A percentile compares a stretch with the other conserved stretches of the same genome.
Evolutionary conservation across 92 coral and sea anemone species (phyloP).

Genomic region (Ricordea florida): DNA sequence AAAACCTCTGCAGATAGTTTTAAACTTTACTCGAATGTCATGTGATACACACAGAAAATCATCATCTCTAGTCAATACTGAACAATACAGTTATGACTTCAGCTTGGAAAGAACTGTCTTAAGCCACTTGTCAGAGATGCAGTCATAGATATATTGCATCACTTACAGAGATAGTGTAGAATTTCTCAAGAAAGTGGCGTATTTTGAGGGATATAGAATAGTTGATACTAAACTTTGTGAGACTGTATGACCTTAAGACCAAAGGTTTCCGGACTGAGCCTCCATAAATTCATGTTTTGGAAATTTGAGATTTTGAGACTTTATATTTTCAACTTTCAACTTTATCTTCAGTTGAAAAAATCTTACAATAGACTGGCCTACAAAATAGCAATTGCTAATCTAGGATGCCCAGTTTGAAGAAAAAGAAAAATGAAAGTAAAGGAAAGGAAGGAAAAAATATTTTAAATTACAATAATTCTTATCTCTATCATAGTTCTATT

Average conservation of each 20-base stretch:
- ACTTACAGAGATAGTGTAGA: no score
- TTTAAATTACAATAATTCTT: not conserved
- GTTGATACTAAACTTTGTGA: no score
- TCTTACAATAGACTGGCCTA: not conserved
- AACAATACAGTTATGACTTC: constrained; percentile 72
- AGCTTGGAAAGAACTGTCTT: constrained; percentile 67
- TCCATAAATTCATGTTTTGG: no score
- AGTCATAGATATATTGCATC: no score
- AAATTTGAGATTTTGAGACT: no score
- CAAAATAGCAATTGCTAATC: not conserved
- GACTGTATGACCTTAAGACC: no score
- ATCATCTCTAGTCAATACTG: constrained; percentile 36
- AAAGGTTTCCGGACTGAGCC: no score
- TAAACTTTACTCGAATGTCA: not conserved
- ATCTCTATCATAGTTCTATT: not conserved
- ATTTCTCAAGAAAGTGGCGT: no score
- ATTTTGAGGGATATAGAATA: no score
- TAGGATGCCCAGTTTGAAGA: not conserved
- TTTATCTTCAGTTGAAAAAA: not conserved
- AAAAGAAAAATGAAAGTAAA: not conserved
- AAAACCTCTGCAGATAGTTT: constrained; percentile 40
- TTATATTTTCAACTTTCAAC: not conserved
- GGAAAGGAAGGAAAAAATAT: not conserved
- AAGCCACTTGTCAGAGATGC: not conserved
- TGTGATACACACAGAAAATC: constrained; percentile 2